These are phyloP conservation scores for Dorcus hopei DNA, from an alignment of 2,888 invertebrate species.

Conservation along the genomic window DNA sequence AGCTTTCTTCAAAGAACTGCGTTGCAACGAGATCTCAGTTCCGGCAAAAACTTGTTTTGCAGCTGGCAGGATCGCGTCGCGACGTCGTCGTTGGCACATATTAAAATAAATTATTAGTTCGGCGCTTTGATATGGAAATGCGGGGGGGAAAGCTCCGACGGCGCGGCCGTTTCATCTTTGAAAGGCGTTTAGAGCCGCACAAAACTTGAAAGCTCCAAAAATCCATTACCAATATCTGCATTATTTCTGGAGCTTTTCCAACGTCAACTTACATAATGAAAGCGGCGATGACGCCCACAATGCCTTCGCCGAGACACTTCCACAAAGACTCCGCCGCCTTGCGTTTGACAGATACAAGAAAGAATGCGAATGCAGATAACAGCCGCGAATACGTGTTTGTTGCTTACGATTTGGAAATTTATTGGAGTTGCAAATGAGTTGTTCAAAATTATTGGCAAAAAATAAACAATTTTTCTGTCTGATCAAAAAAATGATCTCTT, in stretches of 20 bases:
- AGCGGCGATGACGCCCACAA: conserved; percentile 44
- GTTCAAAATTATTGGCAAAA: too few relatives aligned
- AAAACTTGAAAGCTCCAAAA: conserved; percentile 43
- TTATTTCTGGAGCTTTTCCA: conserved; percentile 46
- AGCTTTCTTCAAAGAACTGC: too few relatives aligned
- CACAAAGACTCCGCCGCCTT: conserved; percentile 40
- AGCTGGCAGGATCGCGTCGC: too few relatives aligned
- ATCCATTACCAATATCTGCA: conserved; percentile 49
- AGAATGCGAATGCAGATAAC: conserved; percentile 36
- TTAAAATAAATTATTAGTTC: neutral
- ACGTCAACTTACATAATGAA: conserved; percentile 49
- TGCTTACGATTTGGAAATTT: too few relatives aligned
- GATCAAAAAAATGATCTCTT: too few relatives aligned
- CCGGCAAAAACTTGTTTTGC: too few relatives aligned
- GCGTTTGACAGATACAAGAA: conserved; percentile 49
- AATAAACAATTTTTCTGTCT: too few relatives aligned
- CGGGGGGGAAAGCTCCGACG: neutral
- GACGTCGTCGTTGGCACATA: neutral
- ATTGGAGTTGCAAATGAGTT: too few relatives aligned
- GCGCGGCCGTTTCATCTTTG: conserved; percentile 1
- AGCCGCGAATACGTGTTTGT: conserved; percentile 4
- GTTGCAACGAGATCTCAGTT: too few relatives aligned
- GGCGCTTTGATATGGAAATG: neutral
- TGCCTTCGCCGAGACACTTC: conserved; percentile 44
- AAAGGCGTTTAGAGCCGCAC: conserved; percentile 36